A percentile compares a stretch with the other conserved stretches of the same genome.
These are phyloP conservation scores for Simalia tracyae DNA, from an alignment of 2,797 vertebrate species.

Conservation along the genomic window DNA sequence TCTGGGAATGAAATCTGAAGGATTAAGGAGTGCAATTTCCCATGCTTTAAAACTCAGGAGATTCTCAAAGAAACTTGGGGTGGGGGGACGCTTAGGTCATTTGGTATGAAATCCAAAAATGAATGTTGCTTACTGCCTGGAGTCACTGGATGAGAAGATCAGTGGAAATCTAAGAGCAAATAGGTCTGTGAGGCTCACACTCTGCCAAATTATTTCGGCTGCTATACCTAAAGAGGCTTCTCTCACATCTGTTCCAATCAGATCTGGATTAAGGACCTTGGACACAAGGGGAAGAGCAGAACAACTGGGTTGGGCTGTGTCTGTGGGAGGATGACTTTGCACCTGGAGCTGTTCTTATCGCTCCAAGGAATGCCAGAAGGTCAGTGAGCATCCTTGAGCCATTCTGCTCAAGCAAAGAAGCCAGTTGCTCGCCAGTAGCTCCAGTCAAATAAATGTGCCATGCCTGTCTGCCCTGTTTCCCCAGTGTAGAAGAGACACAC, in stretches of 20 bases:
- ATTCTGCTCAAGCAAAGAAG: not conserved
- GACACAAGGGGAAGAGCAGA: slow-evolving; percentile 5
- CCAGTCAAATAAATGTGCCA: not conserved
- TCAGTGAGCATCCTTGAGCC: slow-evolving; percentile 13
- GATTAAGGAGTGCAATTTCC: slow-evolving; percentile 69
- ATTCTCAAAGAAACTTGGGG: slow-evolving; percentile 55
- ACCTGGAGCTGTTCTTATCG: not conserved
- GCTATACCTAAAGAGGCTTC: slow-evolving; percentile 36
- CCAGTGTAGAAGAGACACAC: not conserved
- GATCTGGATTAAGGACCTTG: slow-evolving; percentile 39
- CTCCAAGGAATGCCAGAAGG: not conserved
- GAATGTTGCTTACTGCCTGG: slow-evolving; percentile 74
- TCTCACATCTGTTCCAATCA: slow-evolving; percentile 34
- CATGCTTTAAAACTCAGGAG: slow-evolving; percentile 58
- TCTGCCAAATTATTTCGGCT: slow-evolving; percentile 63
- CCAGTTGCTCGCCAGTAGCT: not conserved
- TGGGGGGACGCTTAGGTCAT: slow-evolving; percentile 54
- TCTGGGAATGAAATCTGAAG: slow-evolving; percentile 55
- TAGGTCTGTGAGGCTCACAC: slow-evolving; percentile 72
- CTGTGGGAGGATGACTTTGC: slow-evolving; percentile 13
- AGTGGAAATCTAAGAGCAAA: slow-evolving; percentile 66
- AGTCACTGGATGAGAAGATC: slow-evolving; percentile 65
- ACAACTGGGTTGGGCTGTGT: not conserved
- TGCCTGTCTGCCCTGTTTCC: not conserved
- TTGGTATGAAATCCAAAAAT: slow-evolving; percentile 68